These are phyloP conservation scores for Mythimna lalbum DNA, from an alignment of 2,888 invertebrate species.

Conservation along the genomic window DNA sequence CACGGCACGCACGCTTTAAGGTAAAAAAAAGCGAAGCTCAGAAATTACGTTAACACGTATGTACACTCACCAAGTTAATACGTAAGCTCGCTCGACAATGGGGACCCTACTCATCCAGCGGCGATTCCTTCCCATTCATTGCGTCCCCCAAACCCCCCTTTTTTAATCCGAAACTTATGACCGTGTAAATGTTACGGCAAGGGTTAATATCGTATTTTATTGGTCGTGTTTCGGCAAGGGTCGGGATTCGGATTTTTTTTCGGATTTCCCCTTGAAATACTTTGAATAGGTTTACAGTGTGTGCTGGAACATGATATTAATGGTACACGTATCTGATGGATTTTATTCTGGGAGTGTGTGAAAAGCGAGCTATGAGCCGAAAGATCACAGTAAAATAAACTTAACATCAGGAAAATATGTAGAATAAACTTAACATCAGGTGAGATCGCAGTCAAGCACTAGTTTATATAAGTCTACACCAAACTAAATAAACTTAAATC, in stretches of 20 bases:
- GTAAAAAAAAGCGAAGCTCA: background rate
- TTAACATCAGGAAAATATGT: no score
- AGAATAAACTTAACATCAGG: no score
- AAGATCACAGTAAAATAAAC: no score
- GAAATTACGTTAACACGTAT: conserved; percentile 22
- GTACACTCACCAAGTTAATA: conserved; percentile 65
- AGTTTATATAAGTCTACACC: no score
- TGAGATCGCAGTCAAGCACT: no score
- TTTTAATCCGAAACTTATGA: conserved; percentile 88
- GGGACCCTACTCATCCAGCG: conserved; percentile 76
- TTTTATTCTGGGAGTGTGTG: conserved; percentile 1
- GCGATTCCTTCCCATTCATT: conserved; percentile 76
- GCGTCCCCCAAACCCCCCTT: conserved; percentile 72
- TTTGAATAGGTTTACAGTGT: conserved; percentile 62
- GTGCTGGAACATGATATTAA: conserved; percentile 57
- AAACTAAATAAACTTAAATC: no score
- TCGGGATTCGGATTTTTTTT: conserved; percentile 68
- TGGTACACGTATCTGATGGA: conserved; percentile 35
- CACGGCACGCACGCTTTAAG: no score
- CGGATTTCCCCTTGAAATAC: conserved; percentile 62
- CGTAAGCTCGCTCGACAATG: conserved; percentile 66
- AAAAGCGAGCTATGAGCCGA: background rate
- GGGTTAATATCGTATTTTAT: conserved; percentile 86
- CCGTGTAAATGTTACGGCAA: conserved; percentile 83
- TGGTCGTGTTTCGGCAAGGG: conserved; percentile 72